Percentiles rank a stretch among this genome's conserved stretches.
Conservation (phyloP, 2,113 vertebrate species). For the Mustela nigripes region DNA sequence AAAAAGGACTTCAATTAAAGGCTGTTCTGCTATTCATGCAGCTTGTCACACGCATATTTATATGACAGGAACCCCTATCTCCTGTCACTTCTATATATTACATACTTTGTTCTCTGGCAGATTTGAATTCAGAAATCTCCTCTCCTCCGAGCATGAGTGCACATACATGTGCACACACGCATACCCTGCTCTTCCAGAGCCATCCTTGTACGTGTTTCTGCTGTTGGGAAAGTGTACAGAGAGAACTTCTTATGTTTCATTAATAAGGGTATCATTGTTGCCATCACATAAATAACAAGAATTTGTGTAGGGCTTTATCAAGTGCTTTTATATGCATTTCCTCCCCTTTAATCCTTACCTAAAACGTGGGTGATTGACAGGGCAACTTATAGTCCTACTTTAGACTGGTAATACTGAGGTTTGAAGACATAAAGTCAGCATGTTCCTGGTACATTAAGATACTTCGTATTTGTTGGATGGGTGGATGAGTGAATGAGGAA, state of each 20-base stretch:
- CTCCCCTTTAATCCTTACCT: neutral
- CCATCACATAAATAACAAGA: neutral
- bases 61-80: neutral
- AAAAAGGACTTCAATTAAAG: neutral
- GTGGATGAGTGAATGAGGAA: neutral
- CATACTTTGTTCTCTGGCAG: neutral
- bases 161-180: too few species aligned
- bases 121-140: neutral
- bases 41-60: neutral
- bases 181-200: neutral
- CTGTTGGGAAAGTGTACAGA: neutral
- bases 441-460: neutral
- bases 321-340: conserved; percentile 34
- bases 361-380: neutral
- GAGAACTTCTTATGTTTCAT: conserved; percentile 14
- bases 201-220: conserved; percentile 12
- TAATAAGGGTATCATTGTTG: neutral
- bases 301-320: neutral
- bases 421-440: neutral
- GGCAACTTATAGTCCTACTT: neutral
- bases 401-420: neutral
- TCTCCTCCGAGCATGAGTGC: neutral
- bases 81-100: neutral
- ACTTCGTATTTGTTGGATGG: neutral
- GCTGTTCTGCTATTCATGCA: neutral